These are phyloP conservation scores for Aphrophora alni DNA, from an alignment of 2,888 invertebrate genomes.

Conservation along the genomic window DNA sequence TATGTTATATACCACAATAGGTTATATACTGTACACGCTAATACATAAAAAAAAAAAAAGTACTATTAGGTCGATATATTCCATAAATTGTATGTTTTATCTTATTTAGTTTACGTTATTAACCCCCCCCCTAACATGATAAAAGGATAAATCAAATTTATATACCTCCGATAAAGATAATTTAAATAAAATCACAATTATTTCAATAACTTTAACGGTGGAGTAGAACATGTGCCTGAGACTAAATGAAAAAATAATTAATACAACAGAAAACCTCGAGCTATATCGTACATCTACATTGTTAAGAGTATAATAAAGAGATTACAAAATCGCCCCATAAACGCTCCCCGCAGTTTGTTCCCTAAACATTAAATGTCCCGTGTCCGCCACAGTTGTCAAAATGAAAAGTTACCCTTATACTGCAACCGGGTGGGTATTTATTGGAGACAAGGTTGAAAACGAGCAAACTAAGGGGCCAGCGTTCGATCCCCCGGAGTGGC, in stretches of 20 bases:
- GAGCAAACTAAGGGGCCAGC: background rate
- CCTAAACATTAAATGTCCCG: conserved; percentile 9
- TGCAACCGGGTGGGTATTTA: conserved; percentile 6
- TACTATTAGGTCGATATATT: too few relatives aligned
- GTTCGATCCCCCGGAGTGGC: background rate
- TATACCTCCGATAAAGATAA: too few relatives aligned
- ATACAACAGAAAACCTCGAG: background rate
- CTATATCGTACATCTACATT: background rate
- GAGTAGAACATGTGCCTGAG: background rate
- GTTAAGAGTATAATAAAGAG: background rate
- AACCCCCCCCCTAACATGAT: too few relatives aligned
- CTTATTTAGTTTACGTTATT: too few relatives aligned
- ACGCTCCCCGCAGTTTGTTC: background rate
- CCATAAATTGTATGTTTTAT: too few relatives aligned
- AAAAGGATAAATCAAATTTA: too few relatives aligned
- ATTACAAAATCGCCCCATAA: conserved; percentile 3
- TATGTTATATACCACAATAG: too few relatives aligned
- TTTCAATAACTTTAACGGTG: background rate
- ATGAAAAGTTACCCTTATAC: background rate
- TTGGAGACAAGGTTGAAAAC: background rate
- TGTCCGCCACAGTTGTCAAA: conserved; percentile 6
- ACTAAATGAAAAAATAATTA: background rate
- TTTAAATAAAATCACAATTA: too few relatives aligned
- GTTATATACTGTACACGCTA: too few relatives aligned
- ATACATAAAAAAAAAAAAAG: too few relatives aligned